Evolutionary conservation across 2,888 invertebrate genomes (phyloP).

Genomic region (Macrostomum cliftonense): DNA sequence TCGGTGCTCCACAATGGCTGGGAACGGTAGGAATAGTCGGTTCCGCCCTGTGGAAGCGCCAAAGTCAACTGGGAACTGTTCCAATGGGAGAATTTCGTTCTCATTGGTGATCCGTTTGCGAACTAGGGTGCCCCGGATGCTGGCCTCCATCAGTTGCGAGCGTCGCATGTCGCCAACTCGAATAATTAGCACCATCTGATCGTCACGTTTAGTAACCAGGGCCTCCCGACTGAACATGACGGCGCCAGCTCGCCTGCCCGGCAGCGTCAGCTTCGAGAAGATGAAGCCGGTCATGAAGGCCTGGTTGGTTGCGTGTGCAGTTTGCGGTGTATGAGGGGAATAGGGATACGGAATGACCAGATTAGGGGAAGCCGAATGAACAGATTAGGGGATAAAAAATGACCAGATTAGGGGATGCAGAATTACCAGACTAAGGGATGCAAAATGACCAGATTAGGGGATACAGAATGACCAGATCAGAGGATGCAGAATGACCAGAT

Average conservation of each 20-base stretch:
- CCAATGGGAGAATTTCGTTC: slow-evolving; percentile 77
- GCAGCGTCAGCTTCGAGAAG: slow-evolving; percentile 61
- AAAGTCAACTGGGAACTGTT: slow-evolving; percentile 73
- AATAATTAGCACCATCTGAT: slow-evolving; percentile 74
- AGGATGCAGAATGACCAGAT: too few relatives aligned
- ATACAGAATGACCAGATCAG: too few relatives aligned
- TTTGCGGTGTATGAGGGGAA: too few relatives aligned
- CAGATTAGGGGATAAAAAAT: too few relatives aligned
- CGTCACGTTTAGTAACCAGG: slow-evolving; percentile 73
- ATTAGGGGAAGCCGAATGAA: too few relatives aligned
- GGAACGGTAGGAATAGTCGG: slow-evolving; percentile 90
- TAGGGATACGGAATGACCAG: too few relatives aligned
- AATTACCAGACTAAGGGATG: too few relatives aligned
- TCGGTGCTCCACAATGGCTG: slow-evolving; percentile 82
- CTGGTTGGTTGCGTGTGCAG: slow-evolving; percentile 36
- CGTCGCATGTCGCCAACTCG: slow-evolving; percentile 80
- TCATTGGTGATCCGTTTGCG: slow-evolving; percentile 76
- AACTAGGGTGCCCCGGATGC: slow-evolving; percentile 79
- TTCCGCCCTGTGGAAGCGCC: slow-evolving; percentile 78
- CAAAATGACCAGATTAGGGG: too few relatives aligned
- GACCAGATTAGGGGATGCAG: too few relatives aligned
- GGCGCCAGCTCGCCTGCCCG: slow-evolving; percentile 75
- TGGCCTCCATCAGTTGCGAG: slow-evolving; percentile 90
- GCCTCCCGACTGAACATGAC: slow-evolving; percentile 74
- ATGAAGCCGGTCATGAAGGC: slow-evolving; percentile 56